Evolutionary conservation across 2,797 vertebrate genomes (phyloP).

Genomic region (Apogon talboti): DNA sequence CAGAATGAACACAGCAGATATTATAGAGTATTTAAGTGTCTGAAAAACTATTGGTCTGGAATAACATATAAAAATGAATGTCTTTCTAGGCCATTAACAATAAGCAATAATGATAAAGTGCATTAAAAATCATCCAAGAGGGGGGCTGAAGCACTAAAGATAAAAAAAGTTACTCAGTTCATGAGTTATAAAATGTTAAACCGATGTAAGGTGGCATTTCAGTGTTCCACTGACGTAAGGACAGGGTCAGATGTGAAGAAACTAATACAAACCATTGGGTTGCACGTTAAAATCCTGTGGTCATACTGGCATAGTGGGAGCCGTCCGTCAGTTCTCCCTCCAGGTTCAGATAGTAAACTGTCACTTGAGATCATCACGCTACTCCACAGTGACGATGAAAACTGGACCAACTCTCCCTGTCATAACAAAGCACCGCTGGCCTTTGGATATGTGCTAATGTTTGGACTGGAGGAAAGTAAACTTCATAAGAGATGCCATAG

Average conservation of each 20-base stretch:
- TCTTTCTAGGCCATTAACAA: slow-evolving; percentile 39
- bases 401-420: slow-evolving; percentile 32
- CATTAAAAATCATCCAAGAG: slow-evolving; percentile 25
- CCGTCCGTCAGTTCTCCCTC: slow-evolving; percentile 23
- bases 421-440: slow-evolving; percentile 42
- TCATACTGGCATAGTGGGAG: slow-evolving; percentile 11
- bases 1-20: neutral
- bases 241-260: neutral
- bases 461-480: slow-evolving; percentile 6
- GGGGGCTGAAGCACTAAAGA: slow-evolving; percentile 12
- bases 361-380: slow-evolving; percentile 50
- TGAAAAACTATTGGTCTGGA: slow-evolving; percentile 9
- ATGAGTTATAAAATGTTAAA: slow-evolving; percentile 24
- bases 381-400: slow-evolving; percentile 23
- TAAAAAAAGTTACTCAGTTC: slow-evolving; percentile 30
- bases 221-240: too few species aligned
- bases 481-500: neutral
- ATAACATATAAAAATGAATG: neutral
- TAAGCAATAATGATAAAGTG: slow-evolving; percentile 26
- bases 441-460: slow-evolving; percentile 16
- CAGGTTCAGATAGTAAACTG: slow-evolving; percentile 39
- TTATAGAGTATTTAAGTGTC: slow-evolving; percentile 17
- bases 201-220: neutral
- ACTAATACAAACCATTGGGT: neutral
- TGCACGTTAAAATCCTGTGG: neutral